A percentile compares a stretch with the other conserved stretches of the same genome.
These are phyloP conservation scores for Butorides virescens DNA, from an alignment of 2,113 vertebrate genomes.

Conservation along the genomic window DNA sequence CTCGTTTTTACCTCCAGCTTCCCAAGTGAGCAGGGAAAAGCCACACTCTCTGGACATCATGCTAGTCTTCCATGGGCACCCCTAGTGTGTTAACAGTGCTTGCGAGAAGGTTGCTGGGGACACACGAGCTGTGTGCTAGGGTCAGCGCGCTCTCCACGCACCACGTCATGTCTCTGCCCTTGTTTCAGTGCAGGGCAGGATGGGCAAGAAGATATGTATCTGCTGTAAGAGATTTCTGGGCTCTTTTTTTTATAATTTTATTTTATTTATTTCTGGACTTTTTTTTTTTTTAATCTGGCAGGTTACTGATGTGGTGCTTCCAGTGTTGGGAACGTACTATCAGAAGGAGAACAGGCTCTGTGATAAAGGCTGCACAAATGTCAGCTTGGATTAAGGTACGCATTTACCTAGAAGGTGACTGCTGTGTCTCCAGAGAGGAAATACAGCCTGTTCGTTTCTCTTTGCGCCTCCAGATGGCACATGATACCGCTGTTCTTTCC, in stretches of 20 bases:
- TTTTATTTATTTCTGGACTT: background rate
- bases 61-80: background rate
- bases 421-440: background rate
- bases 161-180: background rate
- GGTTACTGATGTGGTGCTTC: background rate
- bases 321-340: background rate
- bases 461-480: conserved; percentile 54
- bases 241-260: no score
- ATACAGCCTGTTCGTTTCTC: background rate
- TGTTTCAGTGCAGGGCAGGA: background rate
- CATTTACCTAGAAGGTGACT: background rate
- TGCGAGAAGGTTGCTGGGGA: background rate
- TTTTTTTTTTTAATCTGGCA: background rate
- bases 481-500: background rate
- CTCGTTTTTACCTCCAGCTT: background rate
- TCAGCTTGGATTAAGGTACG: background rate
- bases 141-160: accelerated
- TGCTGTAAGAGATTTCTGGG: background rate
- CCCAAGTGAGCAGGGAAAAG: background rate
- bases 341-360: background rate
- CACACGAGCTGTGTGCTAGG: background rate
- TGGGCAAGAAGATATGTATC: background rate
- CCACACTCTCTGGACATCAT: background rate
- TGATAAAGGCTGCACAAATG: background rate
- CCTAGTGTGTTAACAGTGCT: background rate